Base-by-base conservation (phyloP, 2,888 invertebrate genomes). In the Boloria selene region DNA sequence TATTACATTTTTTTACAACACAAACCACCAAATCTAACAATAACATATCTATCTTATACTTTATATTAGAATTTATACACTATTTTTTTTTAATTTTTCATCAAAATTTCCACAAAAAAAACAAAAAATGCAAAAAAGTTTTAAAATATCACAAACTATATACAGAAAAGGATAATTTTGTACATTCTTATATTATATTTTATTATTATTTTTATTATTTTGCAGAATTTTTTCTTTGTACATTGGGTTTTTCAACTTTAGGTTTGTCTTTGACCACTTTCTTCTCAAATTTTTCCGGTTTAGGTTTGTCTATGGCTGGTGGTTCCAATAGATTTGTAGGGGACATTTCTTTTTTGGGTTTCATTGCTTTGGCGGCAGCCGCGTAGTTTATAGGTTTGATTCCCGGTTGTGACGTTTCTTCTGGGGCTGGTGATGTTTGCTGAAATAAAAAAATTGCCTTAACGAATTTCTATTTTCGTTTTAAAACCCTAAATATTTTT, bases 381-480 rank as follows among this genome's bases (percentile, higher is more conserved):
- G 92, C 92, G 72, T 92, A 92, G 81, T 92, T 92, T 22, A 91
- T 87, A 0, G 92, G 92, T 67, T 92, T 92, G 50, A 81, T 75
- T 0, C 83, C 86, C 0, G 59, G 72, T 26, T 71, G 64, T 0
- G 73, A 45, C 0, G 31, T 72, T 14, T 83, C 86, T 26, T 81
- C 84, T 0, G 70, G 68, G 1, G 72, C 72, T 0, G 71, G 67
- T 5, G 73, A 64, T 44, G 71, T 45, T 70, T 74, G 75, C 75
- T 77, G 68, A 0, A 59, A 68, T 44, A 14, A 6, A 16, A 54
- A 14, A 53, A 44, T 38, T 38, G 17, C 3, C 18, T 47, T 13
- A 5, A 31, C 31, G 6, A 26, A 31, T 7, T 7, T 31, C 7
- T n/a, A n/a, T n/a, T n/a, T n/a, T n/a, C n/a, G n/a, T n/a, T n/a